These are phyloP conservation scores for Aramus guarauna DNA, from an alignment of 2,113 vertebrate species.

Conservation along the genomic window DNA sequence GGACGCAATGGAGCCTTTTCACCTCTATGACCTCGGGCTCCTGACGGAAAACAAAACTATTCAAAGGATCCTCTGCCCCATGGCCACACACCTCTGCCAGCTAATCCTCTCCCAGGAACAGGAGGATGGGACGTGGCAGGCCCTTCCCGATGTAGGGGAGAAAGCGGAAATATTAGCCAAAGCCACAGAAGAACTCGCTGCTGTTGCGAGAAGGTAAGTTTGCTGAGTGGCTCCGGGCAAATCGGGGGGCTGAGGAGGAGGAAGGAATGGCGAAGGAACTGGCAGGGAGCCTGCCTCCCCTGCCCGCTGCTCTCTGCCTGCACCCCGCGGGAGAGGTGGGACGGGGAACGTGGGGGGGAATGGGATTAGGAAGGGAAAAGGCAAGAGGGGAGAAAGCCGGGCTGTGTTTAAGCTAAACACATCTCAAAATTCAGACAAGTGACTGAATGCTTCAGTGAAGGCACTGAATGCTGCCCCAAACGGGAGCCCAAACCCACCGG, in stretches of 20 bases:
- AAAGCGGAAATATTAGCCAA: not conserved
- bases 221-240: fast-evolving
- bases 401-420: not conserved
- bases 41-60: not conserved
- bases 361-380: not conserved
- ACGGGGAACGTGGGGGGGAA: not conserved
- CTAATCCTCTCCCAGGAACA: not conserved
- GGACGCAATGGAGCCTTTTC: not conserved
- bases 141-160: not conserved
- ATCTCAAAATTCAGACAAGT: not conserved
- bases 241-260: not conserved
- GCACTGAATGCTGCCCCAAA: not conserved
- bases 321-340: not conserved
- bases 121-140: not conserved
- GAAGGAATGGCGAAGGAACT: not conserved
- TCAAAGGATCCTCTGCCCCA: constrained; percentile 14
- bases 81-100: not conserved
- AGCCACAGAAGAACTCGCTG: not conserved
- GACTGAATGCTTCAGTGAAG: not conserved
- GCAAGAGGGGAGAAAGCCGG: not conserved
- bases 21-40: not conserved
- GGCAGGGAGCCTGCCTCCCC: not conserved
- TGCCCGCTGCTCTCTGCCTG: not conserved
- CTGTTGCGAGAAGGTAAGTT: not conserved
- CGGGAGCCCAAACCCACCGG: not conserved